Base-by-base conservation (phyloP, 2,888 invertebrate species). In the Phoenoteleia sp. region DNA sequence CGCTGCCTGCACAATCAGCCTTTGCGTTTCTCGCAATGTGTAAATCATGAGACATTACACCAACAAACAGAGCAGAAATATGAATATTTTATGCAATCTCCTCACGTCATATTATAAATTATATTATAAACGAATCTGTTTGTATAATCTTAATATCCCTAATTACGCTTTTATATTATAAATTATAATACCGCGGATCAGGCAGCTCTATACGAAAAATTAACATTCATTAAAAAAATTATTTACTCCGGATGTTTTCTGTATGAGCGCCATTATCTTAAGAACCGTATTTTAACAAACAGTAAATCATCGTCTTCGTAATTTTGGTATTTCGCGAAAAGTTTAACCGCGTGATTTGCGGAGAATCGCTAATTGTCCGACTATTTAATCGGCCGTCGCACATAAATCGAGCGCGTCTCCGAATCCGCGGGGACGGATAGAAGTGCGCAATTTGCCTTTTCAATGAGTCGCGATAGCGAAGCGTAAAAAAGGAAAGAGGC, bases 31-130 rank as follows among this genome's bases (percentile, higher is more conserved):
- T 23, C 36, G 42, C n/a, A 56, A 42, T 52, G 52, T 25, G 25
- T 66, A 58, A 74, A 49, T 49, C 72, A 45, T 23, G 76, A 71
- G 72, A 45, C 58, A 83, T 83, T 79, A 72, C 29, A 17, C 11
- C 23, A 64, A 47, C 54, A 84, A 84, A 67, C 84, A 84, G 84
- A 84, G 80, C 84, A 80, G 74, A 84, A 80, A 80, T 75, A 66
- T 71, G 80, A 75, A 80, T 80, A 79, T 72, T 52, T 54, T 39
- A 84, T 74, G 13, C 33, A n/a, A 58, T 21, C 62, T 42, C 52
- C 52, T 1, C 60, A 52, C 49, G 15, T 49, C 36, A 23, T 49
- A 62, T 69, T 69, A 62, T 81, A 81, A 81, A 67, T 81, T 69
- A 52, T 64, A 69, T 76, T 81, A 81, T 81, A 75, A 75, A 49